Base-by-base conservation (phyloP, 2,113 vertebrate species). In the Amazona vittata region DNA sequence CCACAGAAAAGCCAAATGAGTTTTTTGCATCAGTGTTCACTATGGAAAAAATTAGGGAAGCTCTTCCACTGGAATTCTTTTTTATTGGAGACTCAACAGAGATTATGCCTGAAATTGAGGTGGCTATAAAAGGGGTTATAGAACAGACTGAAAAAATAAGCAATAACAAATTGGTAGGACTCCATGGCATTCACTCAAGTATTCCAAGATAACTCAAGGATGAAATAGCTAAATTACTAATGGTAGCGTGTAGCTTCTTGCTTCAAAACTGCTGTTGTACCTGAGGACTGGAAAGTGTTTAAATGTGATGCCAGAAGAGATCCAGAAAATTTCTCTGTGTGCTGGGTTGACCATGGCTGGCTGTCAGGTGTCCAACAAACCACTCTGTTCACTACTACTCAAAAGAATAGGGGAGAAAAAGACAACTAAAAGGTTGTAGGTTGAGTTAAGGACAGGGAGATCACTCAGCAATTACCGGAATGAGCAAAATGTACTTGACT, bases 201-300 rank as follows among this genome's bases (percentile, higher is more conserved):
- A 60, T 86, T 83, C 41, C 89, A 82, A 91, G 65, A 46, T 75
- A 93, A 85, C 60, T 93, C 79, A 91, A 77, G 74, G 86, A 84
- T 87, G 47, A 94, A 92, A 92, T 59, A 85, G 37, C 49, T 77
- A 68, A 84, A 89, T 85, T 83, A 75, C 41, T 83, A 75, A 70
- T 25, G 12, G 76, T 70, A 86, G 16, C 8, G 9, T 79, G 80
- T 19, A 89, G 83, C 62, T 86, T 89, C 22, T 91, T 10, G 57
- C 35, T 93, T 91, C 55, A 46, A 65, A 83, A 75, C 25, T 70
- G 29, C 35, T 79, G 9, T 57, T 91, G 59, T 25, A 64, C 11
- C 39, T 73, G 53, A 84, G 43, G 59, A 59, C 17, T 59, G 33
- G 24, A 73, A 88, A 80, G 43, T 80, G 57, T 92, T 63, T 68